Base-by-base conservation (phyloP, 2,113 vertebrate genomes). In the Percopsis transmontana region DNA sequence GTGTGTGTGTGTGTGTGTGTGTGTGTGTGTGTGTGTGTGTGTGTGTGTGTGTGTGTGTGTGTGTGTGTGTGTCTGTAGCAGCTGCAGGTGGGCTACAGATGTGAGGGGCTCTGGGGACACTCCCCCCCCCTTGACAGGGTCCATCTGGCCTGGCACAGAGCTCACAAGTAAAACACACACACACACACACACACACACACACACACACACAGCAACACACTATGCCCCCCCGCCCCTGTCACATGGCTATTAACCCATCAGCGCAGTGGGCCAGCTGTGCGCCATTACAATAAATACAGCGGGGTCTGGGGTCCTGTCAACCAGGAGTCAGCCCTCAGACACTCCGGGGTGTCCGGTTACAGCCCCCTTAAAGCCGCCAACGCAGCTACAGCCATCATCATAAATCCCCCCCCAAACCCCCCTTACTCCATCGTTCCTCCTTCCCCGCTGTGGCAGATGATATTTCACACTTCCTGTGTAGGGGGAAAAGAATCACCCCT, bases 71-170 rank as follows among this genome's bases (percentile, higher is more conserved):
- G 58, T 68, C 54, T 15, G 23, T 33, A 45, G 42, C 53, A 80
- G 83, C 81, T 85, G 87, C 89, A 92, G 89, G 90, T 90, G 88
- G 88, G 75, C 86, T 85, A 87, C 91, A 92, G 90, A 92, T 92
- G 90, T 90, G 80, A 78, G 57, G 7, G 84, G 80, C 84, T 79
- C 82, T 70, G 79, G 76, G 83, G 84, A 84, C 82, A 65, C 78
- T 82, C 80, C 81, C 65, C 50, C 72, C 48, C 76, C 73, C 50
- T 64, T 87, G 89, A 88, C 89, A 85, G 74, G 74, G 87, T 83
- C 90, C 90, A 91, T 90, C 89, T 91, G 90, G 89, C 82, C 78
- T 85, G 85, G 87, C 86, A 87, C 74, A 70, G 70, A 68, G 77
- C 75, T 44, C 42, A 16, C 15, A 12, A n/a, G n/a, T n/a, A n/a